Conservation (phyloP, 2,888 invertebrate species). For the Achlya flavicornis region DNA sequence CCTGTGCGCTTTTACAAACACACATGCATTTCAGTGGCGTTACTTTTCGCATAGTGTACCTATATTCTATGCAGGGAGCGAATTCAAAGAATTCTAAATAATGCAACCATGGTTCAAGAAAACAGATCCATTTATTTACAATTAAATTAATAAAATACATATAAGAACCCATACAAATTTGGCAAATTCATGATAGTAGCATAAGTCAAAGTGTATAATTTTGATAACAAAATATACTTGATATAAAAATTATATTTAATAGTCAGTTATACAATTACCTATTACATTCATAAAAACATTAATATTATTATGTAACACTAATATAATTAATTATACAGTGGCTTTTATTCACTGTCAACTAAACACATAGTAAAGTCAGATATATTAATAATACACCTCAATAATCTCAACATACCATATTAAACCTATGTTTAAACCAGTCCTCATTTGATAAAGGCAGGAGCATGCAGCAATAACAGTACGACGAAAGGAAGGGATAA, state of each 20-base stretch:
- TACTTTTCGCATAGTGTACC: too few species aligned
- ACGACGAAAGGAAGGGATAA: too few species aligned
- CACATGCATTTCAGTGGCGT: too few species aligned
- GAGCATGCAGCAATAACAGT: background rate
- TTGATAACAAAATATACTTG: background rate
- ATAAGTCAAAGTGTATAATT: background rate
- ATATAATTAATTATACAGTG: background rate
- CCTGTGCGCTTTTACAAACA: too few species aligned
- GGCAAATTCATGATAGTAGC: background rate
- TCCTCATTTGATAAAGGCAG: background rate
- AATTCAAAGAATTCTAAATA: background rate
- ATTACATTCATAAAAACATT: too few species aligned
- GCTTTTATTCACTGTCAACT: background rate
- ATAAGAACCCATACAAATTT: background rate
- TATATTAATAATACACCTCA: background rate
- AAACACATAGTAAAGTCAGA: background rate
- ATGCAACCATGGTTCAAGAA: background rate
- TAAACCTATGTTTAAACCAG: background rate
- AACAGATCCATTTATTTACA: slow-evolving; percentile 2
- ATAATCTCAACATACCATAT: background rate
- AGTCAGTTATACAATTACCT: background rate
- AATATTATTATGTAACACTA: too few species aligned
- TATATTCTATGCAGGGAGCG: background rate
- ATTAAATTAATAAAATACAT: background rate
- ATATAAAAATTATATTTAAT: background rate